Evolutionary conservation across 2,888 invertebrate species (phyloP).

Genomic region (Myathropa florea): DNA sequence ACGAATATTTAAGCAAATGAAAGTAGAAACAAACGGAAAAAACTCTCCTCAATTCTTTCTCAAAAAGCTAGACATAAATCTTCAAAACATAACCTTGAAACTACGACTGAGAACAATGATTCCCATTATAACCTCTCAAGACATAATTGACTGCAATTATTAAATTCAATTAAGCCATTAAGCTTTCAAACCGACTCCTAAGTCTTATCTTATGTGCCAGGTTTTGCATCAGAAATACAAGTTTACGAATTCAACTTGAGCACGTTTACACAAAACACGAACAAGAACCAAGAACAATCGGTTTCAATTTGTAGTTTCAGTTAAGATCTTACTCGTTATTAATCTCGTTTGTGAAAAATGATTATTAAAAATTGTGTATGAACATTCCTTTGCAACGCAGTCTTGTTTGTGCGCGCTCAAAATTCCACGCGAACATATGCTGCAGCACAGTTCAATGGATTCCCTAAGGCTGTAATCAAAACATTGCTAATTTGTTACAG

Average conservation of each 20-base stretch:
- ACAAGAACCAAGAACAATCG: background rate
- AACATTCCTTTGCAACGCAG: background rate
- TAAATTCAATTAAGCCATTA: background rate
- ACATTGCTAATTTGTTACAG: constrained; percentile 55
- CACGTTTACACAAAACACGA: background rate
- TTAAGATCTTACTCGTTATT: background rate
- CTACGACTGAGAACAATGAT: background rate
- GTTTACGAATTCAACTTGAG: background rate
- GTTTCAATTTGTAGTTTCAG: background rate
- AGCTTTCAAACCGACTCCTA: background rate
- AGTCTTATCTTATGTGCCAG: background rate
- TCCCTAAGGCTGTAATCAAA: constrained; percentile 24
- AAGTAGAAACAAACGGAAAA: background rate
- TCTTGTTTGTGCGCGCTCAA: background rate
- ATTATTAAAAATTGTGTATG: background rate
- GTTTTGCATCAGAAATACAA: background rate
- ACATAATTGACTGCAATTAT: background rate
- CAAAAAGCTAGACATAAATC: background rate
- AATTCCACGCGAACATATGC: background rate
- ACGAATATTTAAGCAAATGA: background rate
- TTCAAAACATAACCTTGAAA: background rate
- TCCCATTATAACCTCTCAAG: background rate
- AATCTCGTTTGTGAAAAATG: no score
- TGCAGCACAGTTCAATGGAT: background rate
- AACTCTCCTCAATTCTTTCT: no score